These are phyloP conservation scores for Calidris pygmaea DNA, from an alignment of 2,113 vertebrate species.

Conservation along the genomic window DNA sequence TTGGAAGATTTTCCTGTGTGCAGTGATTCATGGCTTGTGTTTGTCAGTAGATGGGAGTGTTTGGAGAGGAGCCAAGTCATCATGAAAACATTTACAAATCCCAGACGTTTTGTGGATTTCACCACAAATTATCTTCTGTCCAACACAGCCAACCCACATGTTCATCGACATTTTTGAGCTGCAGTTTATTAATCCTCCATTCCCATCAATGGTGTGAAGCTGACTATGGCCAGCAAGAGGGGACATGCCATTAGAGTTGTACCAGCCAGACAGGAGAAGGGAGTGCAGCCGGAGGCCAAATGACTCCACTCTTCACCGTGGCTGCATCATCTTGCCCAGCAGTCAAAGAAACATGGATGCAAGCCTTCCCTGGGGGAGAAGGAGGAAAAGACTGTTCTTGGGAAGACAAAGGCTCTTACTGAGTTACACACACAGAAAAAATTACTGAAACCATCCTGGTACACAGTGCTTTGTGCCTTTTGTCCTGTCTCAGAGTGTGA, in stretches of 20 bases:
- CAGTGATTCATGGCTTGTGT: slow-evolving; percentile 1
- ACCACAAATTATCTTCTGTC: slow-evolving; percentile 51
- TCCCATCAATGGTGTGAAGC: neutral
- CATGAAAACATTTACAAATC: slow-evolving; percentile 65
- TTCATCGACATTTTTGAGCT: neutral
- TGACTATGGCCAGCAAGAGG: neutral
- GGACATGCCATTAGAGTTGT: neutral
- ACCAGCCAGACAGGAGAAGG: neutral
- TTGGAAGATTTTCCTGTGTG: slow-evolving; percentile 27
- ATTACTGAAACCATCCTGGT: neutral
- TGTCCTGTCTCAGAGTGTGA: neutral
- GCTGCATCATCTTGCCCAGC: neutral
- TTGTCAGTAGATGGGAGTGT: slow-evolving; percentile 52
- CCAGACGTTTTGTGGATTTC: slow-evolving; percentile 56
- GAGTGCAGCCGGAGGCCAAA: neutral
- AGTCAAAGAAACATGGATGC: neutral
- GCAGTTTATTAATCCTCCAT: neutral
- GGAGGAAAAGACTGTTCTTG: neutral
- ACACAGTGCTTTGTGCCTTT: neutral
- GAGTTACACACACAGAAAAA: neutral
- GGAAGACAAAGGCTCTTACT: neutral
- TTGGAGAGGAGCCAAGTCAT: slow-evolving; percentile 50
- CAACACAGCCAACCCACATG: neutral
- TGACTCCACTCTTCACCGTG: neutral
- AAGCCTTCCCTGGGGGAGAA: neutral